Evolutionary conservation across 2,113 vertebrate genomes (phyloP).

Genomic region (Spermophilus dauricus): DNA sequence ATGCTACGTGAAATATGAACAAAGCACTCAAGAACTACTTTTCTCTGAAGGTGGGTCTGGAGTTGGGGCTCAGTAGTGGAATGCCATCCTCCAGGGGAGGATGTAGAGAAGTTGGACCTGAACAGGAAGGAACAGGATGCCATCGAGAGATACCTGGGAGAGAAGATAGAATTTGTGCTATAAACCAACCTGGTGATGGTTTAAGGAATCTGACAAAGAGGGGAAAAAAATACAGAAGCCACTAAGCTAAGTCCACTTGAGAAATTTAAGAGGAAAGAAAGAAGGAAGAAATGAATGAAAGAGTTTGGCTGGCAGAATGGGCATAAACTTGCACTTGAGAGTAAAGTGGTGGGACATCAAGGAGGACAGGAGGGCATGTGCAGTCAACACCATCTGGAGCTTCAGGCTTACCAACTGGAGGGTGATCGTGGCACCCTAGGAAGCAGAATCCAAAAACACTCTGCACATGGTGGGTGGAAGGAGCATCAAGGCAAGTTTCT

Average conservation of each 20-base stretch:
- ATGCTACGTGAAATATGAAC: background rate
- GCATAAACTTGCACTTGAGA: background rate
- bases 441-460: background rate
- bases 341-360: accelerated
- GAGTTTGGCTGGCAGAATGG: background rate
- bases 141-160: background rate
- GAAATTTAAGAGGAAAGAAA: background rate
- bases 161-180: background rate
- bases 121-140: background rate
- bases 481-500: background rate
- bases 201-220: background rate
- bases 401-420: background rate
- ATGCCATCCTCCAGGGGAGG: no score
- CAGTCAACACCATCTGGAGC: background rate
- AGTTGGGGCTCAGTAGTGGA: background rate
- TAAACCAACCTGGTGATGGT: background rate
- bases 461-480: no score
- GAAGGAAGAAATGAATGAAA: background rate
- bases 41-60: background rate
- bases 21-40: background rate
- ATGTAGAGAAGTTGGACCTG: background rate
- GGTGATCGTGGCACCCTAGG: no score
- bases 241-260: background rate
- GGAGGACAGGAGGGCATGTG: accelerated
- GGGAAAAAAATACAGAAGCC: background rate